phyloP scores from a whole-genome alignment of 2,888 invertebrate genomes.

The Chirona hameri region DNA sequence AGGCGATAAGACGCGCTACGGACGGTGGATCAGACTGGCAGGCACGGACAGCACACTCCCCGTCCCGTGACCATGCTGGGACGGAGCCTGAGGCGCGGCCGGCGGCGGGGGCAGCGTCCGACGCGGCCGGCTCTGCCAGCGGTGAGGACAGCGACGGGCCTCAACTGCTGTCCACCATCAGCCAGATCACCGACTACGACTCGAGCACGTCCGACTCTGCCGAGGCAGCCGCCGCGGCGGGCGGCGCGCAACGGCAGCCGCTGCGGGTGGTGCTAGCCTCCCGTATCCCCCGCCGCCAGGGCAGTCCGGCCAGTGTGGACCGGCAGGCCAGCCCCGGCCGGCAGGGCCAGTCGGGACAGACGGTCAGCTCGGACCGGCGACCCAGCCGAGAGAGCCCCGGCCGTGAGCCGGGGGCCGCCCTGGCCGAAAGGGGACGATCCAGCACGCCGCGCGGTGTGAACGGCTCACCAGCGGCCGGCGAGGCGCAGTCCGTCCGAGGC shows the following conservation, averaged over 20 bases:
- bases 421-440: neutral
- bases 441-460: neutral
- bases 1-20: too few relatives aligned
- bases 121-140: neutral
- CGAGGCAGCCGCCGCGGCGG: neutral
- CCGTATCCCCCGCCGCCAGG: neutral
- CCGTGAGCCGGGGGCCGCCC: neutral
- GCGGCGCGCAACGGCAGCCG: neutral
- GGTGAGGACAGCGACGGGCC: neutral
- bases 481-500: too few relatives aligned
- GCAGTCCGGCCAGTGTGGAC: too few relatives aligned
- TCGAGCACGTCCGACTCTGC: neutral
- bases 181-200: slow-evolving; percentile 26
- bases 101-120: neutral
- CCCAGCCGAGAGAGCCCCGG: neutral
- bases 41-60: too few relatives aligned
- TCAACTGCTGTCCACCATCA: slow-evolving; percentile 4
- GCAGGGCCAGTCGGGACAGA: too few relatives aligned
- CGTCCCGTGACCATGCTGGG: neutral
- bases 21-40: too few relatives aligned
- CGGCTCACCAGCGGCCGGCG: neutral
- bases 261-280: neutral
- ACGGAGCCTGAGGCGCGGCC: neutral
- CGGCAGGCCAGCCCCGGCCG: too few relatives aligned
- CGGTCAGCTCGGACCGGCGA: too few relatives aligned